These are phyloP conservation scores for Campylomormyrus numenius DNA, from an alignment of 2,113 vertebrate genomes.

Conservation along the genomic window DNA sequence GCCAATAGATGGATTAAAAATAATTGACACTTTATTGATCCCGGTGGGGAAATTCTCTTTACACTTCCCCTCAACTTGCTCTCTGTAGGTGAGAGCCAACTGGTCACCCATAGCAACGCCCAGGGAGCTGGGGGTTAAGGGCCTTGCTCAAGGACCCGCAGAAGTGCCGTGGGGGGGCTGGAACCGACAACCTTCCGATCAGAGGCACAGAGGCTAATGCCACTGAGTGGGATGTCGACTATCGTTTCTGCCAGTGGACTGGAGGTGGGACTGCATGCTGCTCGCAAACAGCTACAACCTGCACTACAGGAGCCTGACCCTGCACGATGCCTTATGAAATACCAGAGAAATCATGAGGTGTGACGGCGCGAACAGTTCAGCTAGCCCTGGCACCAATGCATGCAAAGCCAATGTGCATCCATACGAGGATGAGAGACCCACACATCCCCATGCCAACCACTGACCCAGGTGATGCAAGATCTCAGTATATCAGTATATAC, in stretches of 20 bases:
- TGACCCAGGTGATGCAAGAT: background rate
- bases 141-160: too few relatives aligned
- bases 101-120: too few relatives aligned
- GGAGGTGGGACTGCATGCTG: background rate
- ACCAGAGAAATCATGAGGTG: background rate
- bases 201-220: too few relatives aligned
- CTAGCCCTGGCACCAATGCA: background rate
- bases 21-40: too few relatives aligned
- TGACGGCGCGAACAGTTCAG: background rate
- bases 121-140: too few relatives aligned
- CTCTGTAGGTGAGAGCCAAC: too few relatives aligned
- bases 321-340: background rate
- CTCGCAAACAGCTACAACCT: background rate
- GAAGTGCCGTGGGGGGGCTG: too few relatives aligned
- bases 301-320: background rate
- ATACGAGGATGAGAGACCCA: background rate
- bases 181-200: too few relatives aligned
- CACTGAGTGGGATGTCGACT: background rate
- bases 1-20: background rate
- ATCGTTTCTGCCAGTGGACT: background rate
- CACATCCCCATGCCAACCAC: background rate
- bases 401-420: background rate
- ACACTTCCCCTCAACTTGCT: too few relatives aligned
- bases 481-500: background rate
- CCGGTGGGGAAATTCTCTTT: too few relatives aligned